Conservation (phyloP, 1,140 invertebrate genomes). For the Cotesia vestalis region DNA sequence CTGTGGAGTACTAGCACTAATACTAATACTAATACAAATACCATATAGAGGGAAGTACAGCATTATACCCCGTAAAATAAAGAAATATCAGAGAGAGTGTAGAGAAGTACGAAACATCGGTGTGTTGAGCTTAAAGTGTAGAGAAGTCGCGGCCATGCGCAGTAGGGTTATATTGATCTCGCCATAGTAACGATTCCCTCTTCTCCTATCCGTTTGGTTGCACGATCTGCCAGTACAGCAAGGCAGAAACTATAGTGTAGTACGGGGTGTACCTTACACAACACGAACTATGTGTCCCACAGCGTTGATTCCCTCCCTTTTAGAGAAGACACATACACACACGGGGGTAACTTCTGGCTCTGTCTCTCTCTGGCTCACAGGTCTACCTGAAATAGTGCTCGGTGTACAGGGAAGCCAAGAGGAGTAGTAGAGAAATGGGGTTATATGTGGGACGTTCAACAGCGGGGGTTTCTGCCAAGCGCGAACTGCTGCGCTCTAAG, state of each 20-base stretch:
- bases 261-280: conserved; percentile 47
- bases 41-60: too few species aligned
- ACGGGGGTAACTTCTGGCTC: neutral
- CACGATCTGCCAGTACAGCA: conserved; percentile 51
- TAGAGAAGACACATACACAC: too few species aligned
- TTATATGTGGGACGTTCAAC: conserved; percentile 36
- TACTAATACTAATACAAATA: too few species aligned
- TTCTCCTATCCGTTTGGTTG: conserved; percentile 58
- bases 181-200: conserved; percentile 65
- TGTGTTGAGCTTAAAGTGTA: neutral
- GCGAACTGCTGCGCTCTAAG: conserved; percentile 50
- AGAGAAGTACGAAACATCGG: neutral
- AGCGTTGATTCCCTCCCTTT: conserved; percentile 32
- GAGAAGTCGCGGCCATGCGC: conserved; percentile 52
- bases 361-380: conserved; percentile 12
- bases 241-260: conserved; percentile 52
- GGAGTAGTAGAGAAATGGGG: conserved; percentile 9
- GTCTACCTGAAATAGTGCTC: neutral
- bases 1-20: neutral
- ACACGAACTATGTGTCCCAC: too few species aligned
- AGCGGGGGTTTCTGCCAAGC: conserved; percentile 32
- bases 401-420: neutral
- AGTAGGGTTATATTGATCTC: conserved; percentile 63
- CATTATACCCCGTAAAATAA: too few species aligned
- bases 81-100: neutral